These are phyloP conservation scores for Muntiacus reevesi DNA, from an alignment of 2,113 vertebrate species.

Conservation along the genomic window DNA sequence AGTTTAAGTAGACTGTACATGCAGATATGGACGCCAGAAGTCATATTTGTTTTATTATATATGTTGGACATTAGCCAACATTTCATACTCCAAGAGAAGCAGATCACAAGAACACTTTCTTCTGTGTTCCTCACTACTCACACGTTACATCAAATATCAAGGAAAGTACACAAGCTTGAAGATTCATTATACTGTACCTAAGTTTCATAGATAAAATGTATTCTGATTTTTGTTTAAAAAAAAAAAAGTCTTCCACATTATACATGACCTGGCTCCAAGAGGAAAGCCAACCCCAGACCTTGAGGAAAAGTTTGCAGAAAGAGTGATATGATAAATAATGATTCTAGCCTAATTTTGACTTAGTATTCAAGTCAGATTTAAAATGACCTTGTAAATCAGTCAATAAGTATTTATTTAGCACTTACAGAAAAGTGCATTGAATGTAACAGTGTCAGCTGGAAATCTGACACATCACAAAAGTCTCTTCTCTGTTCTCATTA, in stretches of 20 bases:
- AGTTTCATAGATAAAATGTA: background rate
- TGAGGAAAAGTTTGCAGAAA: background rate
- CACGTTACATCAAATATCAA: background rate
- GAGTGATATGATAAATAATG: background rate
- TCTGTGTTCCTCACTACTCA: background rate
- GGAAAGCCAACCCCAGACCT: background rate
- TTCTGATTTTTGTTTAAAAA: background rate
- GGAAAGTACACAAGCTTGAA: background rate
- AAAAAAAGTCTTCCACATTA: background rate
- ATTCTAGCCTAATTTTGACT: background rate
- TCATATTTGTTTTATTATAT: background rate
- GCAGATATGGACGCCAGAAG: background rate
- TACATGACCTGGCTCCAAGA: background rate
- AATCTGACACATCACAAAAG: background rate
- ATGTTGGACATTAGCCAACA: background rate
- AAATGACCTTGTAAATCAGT: background rate
- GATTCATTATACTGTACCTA: background rate
- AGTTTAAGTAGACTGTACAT: background rate
- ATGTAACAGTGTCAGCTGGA: background rate
- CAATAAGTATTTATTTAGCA: background rate
- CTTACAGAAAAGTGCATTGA: background rate
- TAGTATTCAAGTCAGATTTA: background rate
- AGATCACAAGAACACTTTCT: background rate
- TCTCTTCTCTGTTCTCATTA: background rate
- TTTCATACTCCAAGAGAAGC: slow-evolving; percentile 2